phyloP scores from a whole-genome alignment of 1,140 invertebrate genomes.

The Capitella teleta region DNA sequence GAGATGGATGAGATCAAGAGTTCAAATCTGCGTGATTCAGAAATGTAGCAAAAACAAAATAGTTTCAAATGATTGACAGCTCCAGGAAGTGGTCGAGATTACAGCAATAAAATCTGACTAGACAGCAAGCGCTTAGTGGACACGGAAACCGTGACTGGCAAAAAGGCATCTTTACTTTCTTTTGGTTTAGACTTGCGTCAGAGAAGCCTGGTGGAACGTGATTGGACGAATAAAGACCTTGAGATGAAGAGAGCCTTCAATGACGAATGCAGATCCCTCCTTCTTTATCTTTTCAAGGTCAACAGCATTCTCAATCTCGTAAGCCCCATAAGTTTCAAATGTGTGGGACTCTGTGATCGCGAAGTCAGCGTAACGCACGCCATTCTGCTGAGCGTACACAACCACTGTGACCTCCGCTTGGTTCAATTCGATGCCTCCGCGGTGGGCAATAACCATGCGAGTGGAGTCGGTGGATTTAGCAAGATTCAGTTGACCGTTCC shows the following conservation, averaged over 20 bases:
- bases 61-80: no score
- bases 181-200: no score
- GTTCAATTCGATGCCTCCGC: conserved; percentile 8
- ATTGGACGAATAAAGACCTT: conserved; percentile 11
- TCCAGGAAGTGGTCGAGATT: no score
- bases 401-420: conserved; percentile 6
- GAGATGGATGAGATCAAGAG: no score
- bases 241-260: conserved; percentile 3
- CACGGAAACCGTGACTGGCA: no score
- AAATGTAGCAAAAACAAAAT: no score
- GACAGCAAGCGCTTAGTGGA: no score
- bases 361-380: background rate
- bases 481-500: conserved; percentile 11
- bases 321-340: conserved; percentile 9
- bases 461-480: conserved; percentile 8
- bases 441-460: conserved; percentile 7
- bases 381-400: conserved; percentile 7
- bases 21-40: no score
- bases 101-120: no score
- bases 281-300: conserved; percentile 4
- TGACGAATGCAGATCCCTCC: conserved; percentile 2
- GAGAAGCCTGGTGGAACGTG: no score
- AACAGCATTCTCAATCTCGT: conserved; percentile 9
- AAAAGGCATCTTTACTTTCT: no score
- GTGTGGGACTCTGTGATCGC: conserved; percentile 2